A percentile compares a stretch with the other conserved stretches of the same genome.
These are phyloP conservation scores for Beris chalybata DNA, from an alignment of 2,888 invertebrate species.

Conservation along the genomic window DNA sequence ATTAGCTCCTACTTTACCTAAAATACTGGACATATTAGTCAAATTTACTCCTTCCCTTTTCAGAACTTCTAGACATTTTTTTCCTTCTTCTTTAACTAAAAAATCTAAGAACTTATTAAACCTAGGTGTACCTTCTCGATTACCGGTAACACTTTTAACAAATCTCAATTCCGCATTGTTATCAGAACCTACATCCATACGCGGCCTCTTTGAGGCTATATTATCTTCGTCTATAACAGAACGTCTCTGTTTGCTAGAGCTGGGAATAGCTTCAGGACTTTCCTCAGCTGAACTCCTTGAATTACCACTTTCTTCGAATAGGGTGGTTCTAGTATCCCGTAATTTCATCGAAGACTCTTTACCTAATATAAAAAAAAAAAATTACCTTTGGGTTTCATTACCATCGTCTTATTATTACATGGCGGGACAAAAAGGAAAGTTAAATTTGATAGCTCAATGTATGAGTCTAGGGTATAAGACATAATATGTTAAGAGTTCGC, in stretches of 20 bases:
- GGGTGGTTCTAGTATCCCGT: not conserved
- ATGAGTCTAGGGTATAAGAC: too few relatives aligned
- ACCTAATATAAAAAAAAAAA: too few relatives aligned
- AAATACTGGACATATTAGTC: slow-evolving; percentile 41
- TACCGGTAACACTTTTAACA: slow-evolving; percentile 48
- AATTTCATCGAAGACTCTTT: too few relatives aligned
- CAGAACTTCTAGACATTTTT: slow-evolving; percentile 16
- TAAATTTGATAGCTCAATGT: too few relatives aligned
- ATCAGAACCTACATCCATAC: slow-evolving; percentile 10
- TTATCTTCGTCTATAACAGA: slow-evolving; percentile 13
- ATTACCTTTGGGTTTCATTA: not conserved
- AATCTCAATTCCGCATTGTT: slow-evolving; percentile 44
- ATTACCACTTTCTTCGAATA: not conserved
- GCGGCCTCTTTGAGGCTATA: slow-evolving; percentile 14
- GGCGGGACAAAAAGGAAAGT: too few relatives aligned
- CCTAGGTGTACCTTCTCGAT: slow-evolving; percentile 46
- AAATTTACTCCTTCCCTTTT: slow-evolving; percentile 16
- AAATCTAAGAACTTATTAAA: slow-evolving; percentile 49
- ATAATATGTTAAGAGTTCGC: too few relatives aligned
- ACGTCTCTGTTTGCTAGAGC: slow-evolving; percentile 6
- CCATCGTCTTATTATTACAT: not conserved
- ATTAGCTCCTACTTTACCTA: slow-evolving; percentile 41
- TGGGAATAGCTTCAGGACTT: too few relatives aligned
- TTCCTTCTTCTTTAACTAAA: slow-evolving; percentile 44
- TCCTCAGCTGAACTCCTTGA: too few relatives aligned